These are phyloP conservation scores for Actenoides hombroni DNA, from an alignment of 2,113 vertebrate species.

Conservation along the genomic window DNA sequence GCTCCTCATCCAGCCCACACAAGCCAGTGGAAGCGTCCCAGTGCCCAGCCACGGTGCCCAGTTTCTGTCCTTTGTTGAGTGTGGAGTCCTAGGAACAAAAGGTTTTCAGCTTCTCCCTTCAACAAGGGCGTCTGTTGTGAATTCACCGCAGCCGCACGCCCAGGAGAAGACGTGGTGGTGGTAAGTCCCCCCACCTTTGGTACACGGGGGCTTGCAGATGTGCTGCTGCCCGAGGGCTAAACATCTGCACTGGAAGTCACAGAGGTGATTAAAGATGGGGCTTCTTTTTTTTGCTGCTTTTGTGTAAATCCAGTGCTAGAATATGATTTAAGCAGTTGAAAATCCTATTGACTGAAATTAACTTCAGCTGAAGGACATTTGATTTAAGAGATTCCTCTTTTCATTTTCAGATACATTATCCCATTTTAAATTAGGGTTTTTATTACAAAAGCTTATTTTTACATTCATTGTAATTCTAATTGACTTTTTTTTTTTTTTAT, in stretches of 20 bases:
- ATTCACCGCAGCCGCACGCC: accelerated
- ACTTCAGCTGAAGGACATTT: conserved; percentile 65
- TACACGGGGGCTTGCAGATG: not conserved
- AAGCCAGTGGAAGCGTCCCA: not conserved
- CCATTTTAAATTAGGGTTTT: conserved; percentile 62
- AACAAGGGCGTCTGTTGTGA: accelerated
- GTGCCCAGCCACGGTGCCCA: accelerated
- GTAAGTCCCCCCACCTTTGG: accelerated
- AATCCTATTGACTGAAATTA: conserved; percentile 69
- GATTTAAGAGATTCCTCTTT: conserved; percentile 66
- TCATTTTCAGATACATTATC: conserved; percentile 63
- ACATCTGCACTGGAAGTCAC: not conserved
- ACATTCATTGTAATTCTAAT: conserved; percentile 67
- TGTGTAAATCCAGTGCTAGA: conserved; percentile 55
- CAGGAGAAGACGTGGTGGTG: not conserved
- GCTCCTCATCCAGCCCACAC: not conserved
- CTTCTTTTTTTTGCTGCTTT: not conserved
- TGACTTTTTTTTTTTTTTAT: conserved; percentile 57
- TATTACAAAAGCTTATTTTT: conserved; percentile 68
- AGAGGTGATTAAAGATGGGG: not conserved
- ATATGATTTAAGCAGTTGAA: conserved; percentile 51
- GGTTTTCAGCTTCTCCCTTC: not conserved
- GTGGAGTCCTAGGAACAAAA: not conserved
- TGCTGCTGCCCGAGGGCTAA: not conserved
- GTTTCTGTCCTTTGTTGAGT: not conserved